Evolutionary conservation across 2,113 vertebrate species (phyloP).

Genomic region (Ramphastos sulfuratus): DNA sequence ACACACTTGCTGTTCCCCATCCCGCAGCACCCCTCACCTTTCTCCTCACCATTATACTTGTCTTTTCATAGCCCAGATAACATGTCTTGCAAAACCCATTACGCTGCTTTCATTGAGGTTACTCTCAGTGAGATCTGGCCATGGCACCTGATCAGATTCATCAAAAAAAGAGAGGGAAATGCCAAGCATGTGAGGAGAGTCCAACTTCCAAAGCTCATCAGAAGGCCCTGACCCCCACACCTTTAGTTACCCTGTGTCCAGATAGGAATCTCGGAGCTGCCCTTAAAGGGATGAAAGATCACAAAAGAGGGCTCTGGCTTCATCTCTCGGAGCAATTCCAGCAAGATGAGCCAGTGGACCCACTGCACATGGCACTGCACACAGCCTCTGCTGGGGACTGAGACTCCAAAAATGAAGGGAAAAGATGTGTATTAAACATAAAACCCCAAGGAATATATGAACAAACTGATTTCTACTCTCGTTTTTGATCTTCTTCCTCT

Average conservation of each 20-base stretch:
- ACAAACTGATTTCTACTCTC: neutral
- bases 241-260: neutral
- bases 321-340: neutral
- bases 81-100: rapidly evolving
- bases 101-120: neutral
- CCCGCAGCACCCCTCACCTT: neutral
- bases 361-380: neutral
- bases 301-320: neutral
- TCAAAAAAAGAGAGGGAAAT: neutral
- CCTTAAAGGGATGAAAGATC: neutral
- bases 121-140: neutral
- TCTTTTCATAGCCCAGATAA: neutral
- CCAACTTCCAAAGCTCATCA: neutral
- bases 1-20: neutral
- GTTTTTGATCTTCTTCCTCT: neutral
- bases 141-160: neutral
- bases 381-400: neutral
- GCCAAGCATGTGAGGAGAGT: neutral
- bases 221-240: neutral
- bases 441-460: neutral
- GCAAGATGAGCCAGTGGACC: neutral
- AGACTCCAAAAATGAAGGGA: neutral
- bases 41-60: rapidly evolving
- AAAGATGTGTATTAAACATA: neutral
- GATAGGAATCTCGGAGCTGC: neutral